Evolutionary conservation across 2,113 vertebrate species (phyloP).

Genomic region (Sphaerodactylus townsendi): DNA sequence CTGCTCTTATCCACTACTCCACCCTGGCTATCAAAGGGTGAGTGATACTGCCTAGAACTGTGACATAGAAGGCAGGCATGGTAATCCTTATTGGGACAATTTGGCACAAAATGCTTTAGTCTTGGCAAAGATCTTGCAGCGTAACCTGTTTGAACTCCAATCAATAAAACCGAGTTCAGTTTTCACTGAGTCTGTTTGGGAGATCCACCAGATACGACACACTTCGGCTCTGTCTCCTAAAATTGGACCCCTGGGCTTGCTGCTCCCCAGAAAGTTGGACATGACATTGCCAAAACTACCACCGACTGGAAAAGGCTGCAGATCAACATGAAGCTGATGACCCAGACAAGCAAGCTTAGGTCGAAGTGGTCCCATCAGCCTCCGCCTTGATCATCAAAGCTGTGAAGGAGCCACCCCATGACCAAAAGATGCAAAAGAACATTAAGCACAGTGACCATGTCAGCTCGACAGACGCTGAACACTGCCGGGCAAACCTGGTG

Average conservation of each 20-base stretch:
- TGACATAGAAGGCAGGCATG: too few relatives aligned
- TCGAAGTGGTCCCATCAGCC: constrained; percentile 97
- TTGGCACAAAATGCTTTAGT: too few relatives aligned
- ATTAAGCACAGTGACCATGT: constrained; percentile 93
- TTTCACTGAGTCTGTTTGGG: too few relatives aligned
- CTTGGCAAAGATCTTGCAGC: too few relatives aligned
- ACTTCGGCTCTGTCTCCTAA: constrained; percentile 96
- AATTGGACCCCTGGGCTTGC: constrained; percentile 94
- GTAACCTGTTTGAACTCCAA: too few relatives aligned
- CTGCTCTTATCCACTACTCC: too few relatives aligned
- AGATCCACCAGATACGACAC: too few relatives aligned
- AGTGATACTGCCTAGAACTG: too few relatives aligned
- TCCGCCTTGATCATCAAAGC: constrained; percentile 98
- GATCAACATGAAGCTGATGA: constrained; percentile 95
- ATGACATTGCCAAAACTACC: constrained; percentile 98
- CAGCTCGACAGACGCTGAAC: constrained; percentile 85
- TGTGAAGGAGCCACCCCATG: constrained; percentile 95
- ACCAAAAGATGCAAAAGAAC: constrained; percentile 99
- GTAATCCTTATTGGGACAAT: too few relatives aligned
- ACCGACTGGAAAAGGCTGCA: constrained; percentile 97
- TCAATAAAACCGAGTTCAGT: too few relatives aligned
- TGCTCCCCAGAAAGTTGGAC: constrained; percentile 97
- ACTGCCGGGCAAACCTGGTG: constrained; percentile 90
- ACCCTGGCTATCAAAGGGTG: too few relatives aligned
- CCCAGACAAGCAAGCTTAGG: constrained; percentile 97